Conservation (phyloP, 1,140 invertebrate species). For the Philotrypesis tridentata region DNA sequence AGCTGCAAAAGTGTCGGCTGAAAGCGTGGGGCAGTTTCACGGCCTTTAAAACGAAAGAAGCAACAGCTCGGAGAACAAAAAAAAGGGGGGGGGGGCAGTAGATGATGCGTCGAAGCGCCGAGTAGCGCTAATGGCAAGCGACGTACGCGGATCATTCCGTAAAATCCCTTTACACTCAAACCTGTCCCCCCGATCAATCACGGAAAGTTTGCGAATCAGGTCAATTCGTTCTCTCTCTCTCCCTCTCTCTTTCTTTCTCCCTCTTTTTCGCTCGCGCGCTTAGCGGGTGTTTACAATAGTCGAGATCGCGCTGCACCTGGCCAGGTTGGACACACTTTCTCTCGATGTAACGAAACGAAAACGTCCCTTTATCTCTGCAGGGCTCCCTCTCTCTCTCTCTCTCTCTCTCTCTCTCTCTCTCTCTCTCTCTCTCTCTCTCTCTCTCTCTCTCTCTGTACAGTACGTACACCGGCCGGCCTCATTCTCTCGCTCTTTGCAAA, state of each 20-base stretch:
- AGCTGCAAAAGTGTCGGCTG: neutral
- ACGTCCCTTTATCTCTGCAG: neutral
- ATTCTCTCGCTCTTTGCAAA: slow-evolving; percentile 35
- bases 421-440: too few relatives aligned
- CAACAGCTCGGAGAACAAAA: slow-evolving; percentile 15
- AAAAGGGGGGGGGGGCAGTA: too few relatives aligned
- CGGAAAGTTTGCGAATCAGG: slow-evolving; percentile 41
- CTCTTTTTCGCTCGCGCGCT: too few relatives aligned
- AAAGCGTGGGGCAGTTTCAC: too few relatives aligned
- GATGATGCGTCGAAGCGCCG: neutral
- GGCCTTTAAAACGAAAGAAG: too few relatives aligned
- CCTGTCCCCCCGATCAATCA: slow-evolving; percentile 33
- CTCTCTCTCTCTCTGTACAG: too few relatives aligned
- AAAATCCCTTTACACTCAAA: slow-evolving; percentile 16
- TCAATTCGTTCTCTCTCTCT: too few relatives aligned
- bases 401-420: too few relatives aligned
- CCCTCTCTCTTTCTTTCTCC: too few relatives aligned
- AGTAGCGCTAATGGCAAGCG: neutral
- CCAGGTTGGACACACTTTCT: neutral
- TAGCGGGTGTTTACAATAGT: too few relatives aligned
- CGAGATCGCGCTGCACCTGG: neutral
- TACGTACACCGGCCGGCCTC: too few relatives aligned
- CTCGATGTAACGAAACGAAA: slow-evolving; percentile 2
- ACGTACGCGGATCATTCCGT: neutral
- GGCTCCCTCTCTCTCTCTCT: too few relatives aligned